Base-by-base conservation (phyloP, 2,113 vertebrate genomes). In the Albula goreensis region DNA sequence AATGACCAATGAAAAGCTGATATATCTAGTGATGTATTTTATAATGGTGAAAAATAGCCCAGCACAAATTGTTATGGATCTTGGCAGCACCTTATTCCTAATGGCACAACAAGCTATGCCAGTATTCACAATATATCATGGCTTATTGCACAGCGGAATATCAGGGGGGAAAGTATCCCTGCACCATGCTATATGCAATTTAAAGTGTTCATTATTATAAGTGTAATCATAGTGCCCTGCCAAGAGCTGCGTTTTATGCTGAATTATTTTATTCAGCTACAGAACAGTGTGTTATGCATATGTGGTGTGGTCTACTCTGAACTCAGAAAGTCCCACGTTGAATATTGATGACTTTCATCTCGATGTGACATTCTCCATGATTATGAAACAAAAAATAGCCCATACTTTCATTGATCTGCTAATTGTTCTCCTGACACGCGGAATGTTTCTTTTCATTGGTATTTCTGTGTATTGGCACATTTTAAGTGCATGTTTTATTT, bases 261-360 rank as follows among this genome's bases (percentile, higher is more conserved):
- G 8, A 70, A n/a, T 70, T 70, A 70, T n/a, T 19, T n/a, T 70
- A n/a, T n/a, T 17, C 19, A 4, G 19, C 63, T n/a, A n/a, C 63
- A 70, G 63, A 6, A 12, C 53, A 70, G 2, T 70, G 63, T 70
- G 63, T n/a, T n/a, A 22, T 70, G 63, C n/a, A 70, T 70, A 60
- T n/a, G 6, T 70, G 13, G 63, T 70, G 63, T 70, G 63, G 17
- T 13, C 56, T 60, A 60, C 56, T 70, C n/a, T 70, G 63, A 41
- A 17, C 63, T 70, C n/a, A n/a, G 22, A 22, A 17, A 70, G 0
- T 41, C 31, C 63, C n/a, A 17, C 22, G 1, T 19, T 70, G 63
- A 70, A 70, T 70, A 70, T 70, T 70, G 63, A 70, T 70, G 63
- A 70, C n/a, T n/a, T 22, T 70, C 63, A 70, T 19, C 63, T 70